phyloP scores from a whole-genome alignment of 2,113 vertebrate genomes.

The Cryptomyrus ogoouensis region DNA sequence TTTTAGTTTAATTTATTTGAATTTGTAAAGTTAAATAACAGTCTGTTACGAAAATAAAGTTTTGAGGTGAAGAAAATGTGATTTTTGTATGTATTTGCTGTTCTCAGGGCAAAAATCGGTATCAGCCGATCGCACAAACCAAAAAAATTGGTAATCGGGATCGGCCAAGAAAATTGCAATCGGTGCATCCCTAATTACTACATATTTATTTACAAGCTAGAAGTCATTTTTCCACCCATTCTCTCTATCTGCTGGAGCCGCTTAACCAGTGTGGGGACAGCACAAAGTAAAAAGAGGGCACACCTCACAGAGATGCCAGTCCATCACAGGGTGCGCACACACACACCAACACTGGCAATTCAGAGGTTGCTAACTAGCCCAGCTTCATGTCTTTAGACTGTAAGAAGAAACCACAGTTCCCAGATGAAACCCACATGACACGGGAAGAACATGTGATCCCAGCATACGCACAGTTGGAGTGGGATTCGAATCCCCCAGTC shows the following conservation, averaged over 20 bases:
- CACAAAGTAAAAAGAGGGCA: not conserved
- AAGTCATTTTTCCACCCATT: not conserved
- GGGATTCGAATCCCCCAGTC: not conserved
- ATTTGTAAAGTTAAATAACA: no score
- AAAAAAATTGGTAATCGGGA: no score
- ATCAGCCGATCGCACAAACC: no score
- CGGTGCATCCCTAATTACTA: not conserved
- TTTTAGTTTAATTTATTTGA: no score
- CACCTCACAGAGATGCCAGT: not conserved
- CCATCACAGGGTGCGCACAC: not conserved
- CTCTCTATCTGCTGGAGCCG: not conserved
- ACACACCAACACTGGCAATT: not conserved
- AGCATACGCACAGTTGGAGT: not conserved
- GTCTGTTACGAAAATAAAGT: no score
- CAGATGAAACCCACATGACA: not conserved
- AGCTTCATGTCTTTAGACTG: not conserved
- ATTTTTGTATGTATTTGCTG: no score
- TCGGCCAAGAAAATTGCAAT: no score
- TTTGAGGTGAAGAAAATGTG: no score
- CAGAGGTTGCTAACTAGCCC: not conserved
- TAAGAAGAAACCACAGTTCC: not conserved
- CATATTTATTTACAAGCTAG: not conserved
- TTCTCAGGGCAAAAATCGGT: no score
- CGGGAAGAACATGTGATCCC: not conserved
- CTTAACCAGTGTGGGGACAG: not conserved